Base-by-base conservation (phyloP, 1,140 invertebrate species). In the Formica selysi region DNA sequence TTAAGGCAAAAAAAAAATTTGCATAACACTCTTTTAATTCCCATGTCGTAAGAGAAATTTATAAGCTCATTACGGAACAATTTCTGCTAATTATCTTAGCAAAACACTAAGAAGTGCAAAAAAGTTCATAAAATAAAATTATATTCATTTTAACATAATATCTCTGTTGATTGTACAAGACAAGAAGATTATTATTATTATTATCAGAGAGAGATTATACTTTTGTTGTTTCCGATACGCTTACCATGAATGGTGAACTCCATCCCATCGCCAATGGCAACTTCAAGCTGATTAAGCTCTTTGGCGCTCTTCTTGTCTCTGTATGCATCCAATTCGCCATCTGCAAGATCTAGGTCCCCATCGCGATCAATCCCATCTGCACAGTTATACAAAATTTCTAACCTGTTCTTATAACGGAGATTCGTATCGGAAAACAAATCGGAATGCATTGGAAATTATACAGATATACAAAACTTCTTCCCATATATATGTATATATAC, bases 181-280 rank as follows among this genome's bases (percentile, higher is more conserved):
- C 3, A 16, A n/a, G 16, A 76, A 16, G 4, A n/a, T 57, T 62
- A 41, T 65, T 78, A 67, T 65, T 57, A 29, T 29, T 32, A 3
- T 32, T 32, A 65, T 41, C 22, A 8, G 38, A 11, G 19, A 89
- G 22, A 29, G 44, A 3, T 38, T 57, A n/a, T 67, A 32, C 7
- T 29, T 80, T 67, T 1, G 19, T 70, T 22, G 51, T 44, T 51
- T 10, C n/a, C 44, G 59, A 88, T 11, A 85, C 84, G 71, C 87
- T 95, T 96, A 97, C 97, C 98, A 94, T 98, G 98, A 95, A 98
- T 98, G 4, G 97, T 98, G 92, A 98, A 98, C 95, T 98, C 98
- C 97, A 98, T 98, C 64, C 98, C 98, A 93, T 98, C 98, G 10
- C 98, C 97, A 90, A 98, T 98, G 41, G 97, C 97, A 86, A 98